Evolutionary conservation across 2,113 vertebrate genomes (phyloP), one percentile per base, ranked within the genome.

Genomic region (Psilopogon haemacephalus): DNA sequence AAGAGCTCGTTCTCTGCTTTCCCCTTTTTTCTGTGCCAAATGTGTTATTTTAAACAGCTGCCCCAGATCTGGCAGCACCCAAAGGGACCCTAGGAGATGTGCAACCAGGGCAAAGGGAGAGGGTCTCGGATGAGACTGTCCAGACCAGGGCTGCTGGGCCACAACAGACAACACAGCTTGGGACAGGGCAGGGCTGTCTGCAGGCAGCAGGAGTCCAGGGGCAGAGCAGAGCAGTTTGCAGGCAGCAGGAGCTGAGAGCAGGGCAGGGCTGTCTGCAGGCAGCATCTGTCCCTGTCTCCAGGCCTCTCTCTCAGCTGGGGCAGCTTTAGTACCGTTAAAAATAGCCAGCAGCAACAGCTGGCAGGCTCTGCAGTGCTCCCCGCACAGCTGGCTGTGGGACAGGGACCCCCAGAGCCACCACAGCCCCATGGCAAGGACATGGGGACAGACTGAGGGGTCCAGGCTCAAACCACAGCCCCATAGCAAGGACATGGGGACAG

Each of bases 11-110:
- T 98, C 90, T 37, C 33, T 5, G 30, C 65, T 71, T 44, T 15
- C 59, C 30, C 30, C n/a, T 83, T 90, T 90, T 95, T 94, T 89
- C 92, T 56, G 86, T 91, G 96, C 93, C 78, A 85, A 85, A 86
- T n/a, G 91, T 60, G 88, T 97, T 98, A 97, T 97, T 98, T 97
- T 97, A 96, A 95, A 96, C 81, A 70, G 90, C 95, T 96, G 97
- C 30, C 93, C 97, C 97, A 98, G 97, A 97, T 98, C 97, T 83
- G 89, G 75, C 5, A 8, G 91, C 96, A 95, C 94, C 90, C 54
- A 8, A 94, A 97, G 93, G 89, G 93, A 95, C 75, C 46, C 55
- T 86, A 62, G 8, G n/a, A 84, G 95, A 91, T 11, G 4, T 58
- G 58, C 55, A 73, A 80, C 5, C 40, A 12, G 62, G 37, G 76